Percentiles rank a stretch among this genome's conserved stretches.
phyloP scores from a whole-genome alignment of 1,140 invertebrate genomes.

The Calliphora vicina region DNA sequence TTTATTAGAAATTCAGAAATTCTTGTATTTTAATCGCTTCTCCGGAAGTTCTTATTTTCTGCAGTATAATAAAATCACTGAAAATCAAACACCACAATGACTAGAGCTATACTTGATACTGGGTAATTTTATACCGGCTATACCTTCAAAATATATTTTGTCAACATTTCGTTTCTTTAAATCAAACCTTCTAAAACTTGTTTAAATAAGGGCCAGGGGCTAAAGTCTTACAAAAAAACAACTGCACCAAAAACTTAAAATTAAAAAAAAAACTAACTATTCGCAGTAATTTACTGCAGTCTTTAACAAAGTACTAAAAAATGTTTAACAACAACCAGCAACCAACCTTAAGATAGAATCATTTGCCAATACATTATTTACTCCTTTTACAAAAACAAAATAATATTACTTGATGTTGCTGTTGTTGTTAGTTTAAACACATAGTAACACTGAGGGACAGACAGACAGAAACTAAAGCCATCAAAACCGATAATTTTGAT shows the following conservation, averaged over 20 bases:
- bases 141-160: too few species aligned
- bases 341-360: background rate
- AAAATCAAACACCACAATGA: too few species aligned
- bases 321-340: background rate
- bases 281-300: background rate
- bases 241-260: background rate
- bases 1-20: too few species aligned
- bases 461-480: conserved; percentile 16
- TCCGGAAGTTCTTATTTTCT: too few species aligned
- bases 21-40: too few species aligned
- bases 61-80: too few species aligned
- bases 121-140: too few species aligned
- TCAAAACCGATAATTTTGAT: conserved; percentile 42
- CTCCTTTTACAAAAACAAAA: background rate
- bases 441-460: background rate
- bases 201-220: background rate
- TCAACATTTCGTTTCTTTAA: too few species aligned
- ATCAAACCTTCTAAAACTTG: too few species aligned
- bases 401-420: background rate
- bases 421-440: background rate
- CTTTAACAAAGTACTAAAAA: background rate
- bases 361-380: background rate
- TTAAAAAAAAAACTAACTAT: background rate
- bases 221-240: background rate
- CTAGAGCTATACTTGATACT: too few species aligned